phyloP scores from a whole-genome alignment of 2,113 vertebrate species.

The Eretmodus cyanostictus region DNA sequence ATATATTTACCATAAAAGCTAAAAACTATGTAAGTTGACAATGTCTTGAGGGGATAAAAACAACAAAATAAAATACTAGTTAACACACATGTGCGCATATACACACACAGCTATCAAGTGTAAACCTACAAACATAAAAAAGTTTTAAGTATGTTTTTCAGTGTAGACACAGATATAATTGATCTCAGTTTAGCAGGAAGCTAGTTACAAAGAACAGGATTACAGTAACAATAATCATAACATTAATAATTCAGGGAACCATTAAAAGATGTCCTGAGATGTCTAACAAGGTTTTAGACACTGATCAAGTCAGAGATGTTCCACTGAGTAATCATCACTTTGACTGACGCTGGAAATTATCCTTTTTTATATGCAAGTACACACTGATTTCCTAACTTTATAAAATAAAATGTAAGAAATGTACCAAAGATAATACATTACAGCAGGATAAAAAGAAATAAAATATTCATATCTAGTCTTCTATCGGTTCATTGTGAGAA shows the following conservation, averaged over 20 bases:
- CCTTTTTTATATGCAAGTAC: not conserved
- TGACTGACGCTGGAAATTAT: not conserved
- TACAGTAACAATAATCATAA: not conserved
- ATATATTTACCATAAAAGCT: not conserved
- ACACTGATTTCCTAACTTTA: not conserved
- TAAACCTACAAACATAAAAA: not conserved
- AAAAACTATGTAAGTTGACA: not conserved
- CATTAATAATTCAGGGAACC: not conserved
- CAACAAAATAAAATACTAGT: not conserved
- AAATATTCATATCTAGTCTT: not conserved
- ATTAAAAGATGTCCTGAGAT: not conserved
- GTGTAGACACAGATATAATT: not conserved
- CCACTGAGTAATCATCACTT: not conserved
- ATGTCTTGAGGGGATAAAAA: not conserved
- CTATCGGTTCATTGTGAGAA: not conserved
- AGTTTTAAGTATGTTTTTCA: not conserved
- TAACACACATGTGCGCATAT: not conserved
- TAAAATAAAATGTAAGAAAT: not conserved
- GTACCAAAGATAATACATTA: not conserved
- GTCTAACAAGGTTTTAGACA: not conserved
- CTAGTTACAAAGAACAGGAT: not conserved
- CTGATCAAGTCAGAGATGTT: not conserved
- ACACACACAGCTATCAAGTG: not conserved
- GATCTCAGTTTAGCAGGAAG: not conserved
- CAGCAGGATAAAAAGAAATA: not conserved